Percentiles rank a stretch among this genome's conserved stretches.
phyloP scores from a whole-genome alignment of 2,797 vertebrate species.

The Coregonus sp. region DNA sequence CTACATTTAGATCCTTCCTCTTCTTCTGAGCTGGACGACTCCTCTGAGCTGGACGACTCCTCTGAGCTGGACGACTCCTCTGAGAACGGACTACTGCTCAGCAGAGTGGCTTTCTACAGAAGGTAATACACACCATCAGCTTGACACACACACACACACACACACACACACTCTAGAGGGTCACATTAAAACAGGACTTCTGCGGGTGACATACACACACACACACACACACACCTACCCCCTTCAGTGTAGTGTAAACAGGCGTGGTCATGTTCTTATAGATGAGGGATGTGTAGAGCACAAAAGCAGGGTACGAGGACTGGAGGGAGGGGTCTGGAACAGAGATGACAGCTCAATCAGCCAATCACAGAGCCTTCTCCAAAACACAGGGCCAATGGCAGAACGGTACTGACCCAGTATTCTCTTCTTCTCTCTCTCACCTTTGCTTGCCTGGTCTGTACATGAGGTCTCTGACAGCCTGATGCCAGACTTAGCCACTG shows the following conservation, averaged over 20 bases:
- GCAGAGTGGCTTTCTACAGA: slow-evolving; percentile 89
- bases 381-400: neutral
- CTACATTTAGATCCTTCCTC: slow-evolving; percentile 86
- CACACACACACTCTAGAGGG: too few relatives aligned
- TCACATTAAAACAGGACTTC: neutral
- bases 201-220: slow-evolving; percentile 3
- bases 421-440: slow-evolving; percentile 67
- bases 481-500: slow-evolving; percentile 96
- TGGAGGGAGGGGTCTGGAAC: slow-evolving; percentile 78
- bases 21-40: slow-evolving; percentile 79
- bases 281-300: slow-evolving; percentile 91
- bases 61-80: slow-evolving; percentile 92
- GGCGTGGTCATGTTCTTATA: slow-evolving; percentile 91
- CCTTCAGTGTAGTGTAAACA: slow-evolving; percentile 91
- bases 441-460: slow-evolving; percentile 82
- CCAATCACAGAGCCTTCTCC: slow-evolving; percentile 2
- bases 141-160: slow-evolving; percentile 7
- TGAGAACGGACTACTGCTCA: slow-evolving; percentile 86
- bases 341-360: slow-evolving; percentile 37
- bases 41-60: slow-evolving; percentile 88
- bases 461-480: slow-evolving; percentile 89
- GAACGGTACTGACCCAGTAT: neutral
- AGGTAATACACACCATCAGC: neutral
- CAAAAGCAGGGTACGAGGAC: slow-evolving; percentile 82
- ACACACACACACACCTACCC: slow-evolving; percentile 75